Evolutionary conservation across 2,888 invertebrate genomes (phyloP), one percentile per base, ranked within the genome.

Genomic region (Drosophila austrosaltans): DNA sequence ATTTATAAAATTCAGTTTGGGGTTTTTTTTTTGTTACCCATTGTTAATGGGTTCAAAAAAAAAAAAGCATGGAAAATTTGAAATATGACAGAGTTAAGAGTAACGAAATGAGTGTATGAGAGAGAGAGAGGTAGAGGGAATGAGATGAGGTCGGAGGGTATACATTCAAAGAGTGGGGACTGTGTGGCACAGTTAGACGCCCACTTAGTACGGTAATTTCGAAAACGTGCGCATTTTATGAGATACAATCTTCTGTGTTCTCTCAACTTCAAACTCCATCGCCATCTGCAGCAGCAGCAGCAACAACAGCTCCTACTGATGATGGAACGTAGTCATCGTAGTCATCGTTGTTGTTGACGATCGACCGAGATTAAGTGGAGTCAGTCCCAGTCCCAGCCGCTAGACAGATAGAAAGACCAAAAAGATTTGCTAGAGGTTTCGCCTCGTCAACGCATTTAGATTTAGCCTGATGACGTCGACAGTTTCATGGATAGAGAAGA

Each of bases 141-240:
- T n/a, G 39, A 59, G 42, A 36, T 57, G 65, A 68, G 68, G 56
- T 66, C 59, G 75, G 69, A 72, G 76, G 69, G 77, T 69, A 66
- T 75, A 56, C 75, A 71, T 69, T 73, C 54, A 58, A 42, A 61
- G 53, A 73, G 59, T 42, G 56, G 53, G 68, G 62, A 69, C 69
- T 71, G 53, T 71, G 53, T 86, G 83, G 77, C 81, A 87, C 83
- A 89, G 85, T 89, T 87, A 88, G 89, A 86, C 91, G 91, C 91
- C 91, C 91, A 92, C 91, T 91, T 91, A 90, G 89, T 92, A 91
- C 91, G 91, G 91, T 92, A 92, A 91, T 91, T 91, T 89, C 79
- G 75, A 84, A 91, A 91, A 90, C 92, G 91, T 91, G 92, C 90
- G 90, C 89, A 82, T 81, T 84, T 89, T 91, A 90, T 91, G 90